Percentiles rank a stretch among this genome's conserved stretches.
Conservation (phyloP, 2,888 invertebrate species). For the Ichneumoninae sp. region DNA sequence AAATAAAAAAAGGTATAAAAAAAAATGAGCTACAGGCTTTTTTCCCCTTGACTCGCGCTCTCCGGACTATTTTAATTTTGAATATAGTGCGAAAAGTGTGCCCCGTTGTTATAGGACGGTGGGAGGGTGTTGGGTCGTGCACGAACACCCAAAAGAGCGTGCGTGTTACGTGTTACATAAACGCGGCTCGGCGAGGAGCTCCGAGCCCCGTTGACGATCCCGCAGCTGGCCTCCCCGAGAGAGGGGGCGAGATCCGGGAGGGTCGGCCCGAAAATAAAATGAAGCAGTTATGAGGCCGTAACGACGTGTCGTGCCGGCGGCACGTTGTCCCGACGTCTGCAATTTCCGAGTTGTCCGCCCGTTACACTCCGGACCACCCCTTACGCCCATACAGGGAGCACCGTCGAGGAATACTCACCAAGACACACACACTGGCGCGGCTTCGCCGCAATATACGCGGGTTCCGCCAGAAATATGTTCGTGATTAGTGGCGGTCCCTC, state of each 20-base stretch:
- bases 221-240: slow-evolving; percentile 19
- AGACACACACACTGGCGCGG: not conserved
- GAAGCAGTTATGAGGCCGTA: slow-evolving; percentile 66
- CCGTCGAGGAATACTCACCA: not conserved
- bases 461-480: slow-evolving; percentile 46
- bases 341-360: slow-evolving; percentile 72
- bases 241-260: slow-evolving; percentile 17
- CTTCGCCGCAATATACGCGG: slow-evolving; percentile 20
- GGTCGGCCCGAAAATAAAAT: slow-evolving; percentile 58
- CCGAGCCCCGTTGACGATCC: slow-evolving; percentile 41
- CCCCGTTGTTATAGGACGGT: slow-evolving; percentile 4
- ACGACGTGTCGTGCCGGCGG: slow-evolving; percentile 68
- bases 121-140: not conserved
- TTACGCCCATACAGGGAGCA: not conserved
- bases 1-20: slow-evolving; percentile 18
- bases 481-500: slow-evolving; percentile 39
- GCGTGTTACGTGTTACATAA: slow-evolving; percentile 18
- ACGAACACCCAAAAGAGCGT: not conserved
- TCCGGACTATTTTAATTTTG: slow-evolving; percentile 42
- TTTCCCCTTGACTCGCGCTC: not conserved
- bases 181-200: slow-evolving; percentile 11
- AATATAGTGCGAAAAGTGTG: slow-evolving; percentile 7
- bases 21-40: not conserved
- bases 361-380: slow-evolving; percentile 20
- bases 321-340: slow-evolving; percentile 74